phyloP scores from a whole-genome alignment of 1,140 invertebrate genomes.

The Zophobas morio region DNA sequence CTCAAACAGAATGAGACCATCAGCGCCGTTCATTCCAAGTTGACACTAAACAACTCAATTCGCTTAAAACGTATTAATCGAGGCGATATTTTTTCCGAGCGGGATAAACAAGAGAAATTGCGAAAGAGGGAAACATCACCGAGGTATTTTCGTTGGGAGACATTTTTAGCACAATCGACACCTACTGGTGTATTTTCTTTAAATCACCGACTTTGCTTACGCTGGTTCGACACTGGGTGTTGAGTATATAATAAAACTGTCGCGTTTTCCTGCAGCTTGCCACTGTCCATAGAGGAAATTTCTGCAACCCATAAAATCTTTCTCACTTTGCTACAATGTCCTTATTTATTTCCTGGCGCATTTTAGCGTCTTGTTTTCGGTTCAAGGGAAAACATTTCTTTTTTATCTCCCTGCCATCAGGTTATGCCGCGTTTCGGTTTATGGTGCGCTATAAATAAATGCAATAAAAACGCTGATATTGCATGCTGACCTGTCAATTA shows the following conservation, averaged over 20 bases:
- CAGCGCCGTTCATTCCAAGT: neutral
- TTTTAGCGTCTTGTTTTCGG: constrained; percentile 36
- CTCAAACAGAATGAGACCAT: neutral
- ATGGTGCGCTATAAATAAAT: constrained; percentile 6
- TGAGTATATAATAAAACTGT: too few relatives aligned
- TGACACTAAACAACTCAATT: neutral
- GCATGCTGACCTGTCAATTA: constrained; percentile 39
- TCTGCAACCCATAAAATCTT: too few relatives aligned
- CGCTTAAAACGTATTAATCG: constrained; percentile 4
- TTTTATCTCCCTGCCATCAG: constrained; percentile 26
- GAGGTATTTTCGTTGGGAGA: too few relatives aligned
- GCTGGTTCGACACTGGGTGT: too few relatives aligned
- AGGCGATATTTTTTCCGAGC: neutral
- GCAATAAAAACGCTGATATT: constrained; percentile 32
- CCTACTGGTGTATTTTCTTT: too few relatives aligned
- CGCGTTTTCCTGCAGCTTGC: too few relatives aligned
- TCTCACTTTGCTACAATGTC: neutral
- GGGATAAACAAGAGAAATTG: too few relatives aligned
- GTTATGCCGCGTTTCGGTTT: constrained; percentile 12
- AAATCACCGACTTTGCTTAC: too few relatives aligned
- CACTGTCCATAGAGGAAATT: too few relatives aligned
- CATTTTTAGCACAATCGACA: too few relatives aligned
- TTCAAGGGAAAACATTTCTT: constrained; percentile 18
- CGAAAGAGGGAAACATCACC: too few relatives aligned
- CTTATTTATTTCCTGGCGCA: neutral